A percentile compares a stretch with the other conserved stretches of the same genome.
These are phyloP conservation scores for Myathropa florea DNA, from an alignment of 2,888 invertebrate species.

Conservation along the genomic window DNA sequence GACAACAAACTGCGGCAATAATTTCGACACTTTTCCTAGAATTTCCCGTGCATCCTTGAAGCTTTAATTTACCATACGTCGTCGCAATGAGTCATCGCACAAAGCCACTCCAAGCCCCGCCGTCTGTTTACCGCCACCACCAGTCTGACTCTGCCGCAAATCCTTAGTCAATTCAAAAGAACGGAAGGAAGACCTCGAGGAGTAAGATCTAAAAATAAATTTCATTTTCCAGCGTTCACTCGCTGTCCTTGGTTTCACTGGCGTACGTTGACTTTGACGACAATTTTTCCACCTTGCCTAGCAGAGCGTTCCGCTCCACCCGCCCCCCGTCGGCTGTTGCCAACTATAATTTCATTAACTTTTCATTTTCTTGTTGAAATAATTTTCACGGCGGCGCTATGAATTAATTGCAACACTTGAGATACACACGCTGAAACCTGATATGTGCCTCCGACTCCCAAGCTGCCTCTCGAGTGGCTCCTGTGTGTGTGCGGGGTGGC, in stretches of 20 bases:
- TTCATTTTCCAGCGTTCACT: background rate
- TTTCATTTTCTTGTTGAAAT: conserved; percentile 66
- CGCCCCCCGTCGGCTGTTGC: background rate
- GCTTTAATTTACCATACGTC: background rate
- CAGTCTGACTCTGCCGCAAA: background rate
- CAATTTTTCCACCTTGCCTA: too few relatives aligned
- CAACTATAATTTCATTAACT: conserved; percentile 63
- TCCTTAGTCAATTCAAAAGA: background rate
- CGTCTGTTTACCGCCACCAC: background rate
- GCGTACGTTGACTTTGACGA: conserved; percentile 13
- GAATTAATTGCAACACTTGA: conserved; percentile 66
- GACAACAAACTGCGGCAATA: too few relatives aligned
- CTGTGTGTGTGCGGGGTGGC: background rate
- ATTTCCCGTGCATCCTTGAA: background rate
- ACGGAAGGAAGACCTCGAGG: background rate
- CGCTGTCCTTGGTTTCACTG: background rate
- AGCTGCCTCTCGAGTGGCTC: background rate
- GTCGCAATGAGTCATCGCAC: background rate
- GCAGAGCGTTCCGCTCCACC: background rate
- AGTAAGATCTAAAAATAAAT: background rate
- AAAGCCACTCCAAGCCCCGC: background rate
- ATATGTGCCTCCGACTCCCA: conserved; percentile 16
- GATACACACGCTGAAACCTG: conserved; percentile 49
- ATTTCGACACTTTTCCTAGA: background rate
- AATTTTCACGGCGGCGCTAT: conserved; percentile 65